Evolutionary conservation across 2,797 vertebrate species (phyloP).

Genomic region (Poecile montanus): DNA sequence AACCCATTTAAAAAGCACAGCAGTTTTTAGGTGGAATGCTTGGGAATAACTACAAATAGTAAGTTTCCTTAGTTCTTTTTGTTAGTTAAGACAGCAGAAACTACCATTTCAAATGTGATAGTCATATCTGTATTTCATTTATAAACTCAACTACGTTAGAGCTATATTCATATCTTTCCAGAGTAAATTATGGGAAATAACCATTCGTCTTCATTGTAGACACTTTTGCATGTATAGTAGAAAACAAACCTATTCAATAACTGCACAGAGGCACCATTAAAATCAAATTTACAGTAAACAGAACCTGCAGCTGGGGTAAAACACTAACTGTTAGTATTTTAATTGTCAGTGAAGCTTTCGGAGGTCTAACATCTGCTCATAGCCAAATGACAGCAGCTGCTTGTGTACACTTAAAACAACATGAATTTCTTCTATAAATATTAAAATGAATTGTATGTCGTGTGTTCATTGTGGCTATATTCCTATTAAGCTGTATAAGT

Average conservation of each 20-base stretch:
- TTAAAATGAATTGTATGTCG: constrained; percentile 57
- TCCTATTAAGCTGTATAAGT: constrained; percentile 37
- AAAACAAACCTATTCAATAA: constrained; percentile 76
- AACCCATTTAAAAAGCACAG: constrained; percentile 32
- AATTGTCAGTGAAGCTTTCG: constrained; percentile 82
- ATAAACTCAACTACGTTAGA: constrained; percentile 37
- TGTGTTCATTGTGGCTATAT: constrained; percentile 3
- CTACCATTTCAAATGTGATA: neutral
- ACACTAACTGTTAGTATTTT: constrained; percentile 84
- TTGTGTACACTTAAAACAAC: constrained; percentile 71
- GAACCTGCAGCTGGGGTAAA: constrained; percentile 82
- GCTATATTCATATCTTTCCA: constrained; percentile 60
- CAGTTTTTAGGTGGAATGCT: constrained; percentile 17
- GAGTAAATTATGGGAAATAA: constrained; percentile 69
- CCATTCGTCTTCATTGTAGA: constrained; percentile 75
- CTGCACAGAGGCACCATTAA: constrained; percentile 80
- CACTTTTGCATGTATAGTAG: constrained; percentile 71
- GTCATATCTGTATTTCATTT: constrained; percentile 54
- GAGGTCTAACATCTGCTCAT: constrained; percentile 82
- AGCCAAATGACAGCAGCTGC: constrained; percentile 81
- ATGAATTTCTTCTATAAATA: constrained; percentile 71
- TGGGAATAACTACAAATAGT: constrained; percentile 1
- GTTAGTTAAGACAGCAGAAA: constrained; percentile 55
- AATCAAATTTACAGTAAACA: constrained; percentile 84
- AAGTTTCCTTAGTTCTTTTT: constrained; percentile 20